Percentiles rank a stretch among this genome's conserved stretches.
Evolutionary conservation across 92 coral and sea anemone genomes (phyloP).

Genomic region (Palythoa grandiflora): DNA sequence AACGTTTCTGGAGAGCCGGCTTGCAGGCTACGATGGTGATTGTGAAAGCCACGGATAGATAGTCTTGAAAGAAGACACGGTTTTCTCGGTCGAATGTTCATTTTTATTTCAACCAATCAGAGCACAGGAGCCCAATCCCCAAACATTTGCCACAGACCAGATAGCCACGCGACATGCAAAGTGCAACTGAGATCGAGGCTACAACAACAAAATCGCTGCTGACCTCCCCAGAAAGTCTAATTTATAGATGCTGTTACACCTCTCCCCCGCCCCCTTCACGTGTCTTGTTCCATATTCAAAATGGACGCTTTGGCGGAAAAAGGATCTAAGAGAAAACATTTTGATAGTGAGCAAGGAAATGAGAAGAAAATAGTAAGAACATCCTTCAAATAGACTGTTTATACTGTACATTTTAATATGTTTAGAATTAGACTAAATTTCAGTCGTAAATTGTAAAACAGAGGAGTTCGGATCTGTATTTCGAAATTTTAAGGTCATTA

Average conservation of each 20-base stretch:
- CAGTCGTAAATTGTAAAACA: background rate
- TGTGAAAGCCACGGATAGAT: no score
- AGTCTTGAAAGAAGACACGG: no score
- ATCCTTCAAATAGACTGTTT: background rate
- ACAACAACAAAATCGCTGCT: background rate
- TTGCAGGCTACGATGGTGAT: no score
- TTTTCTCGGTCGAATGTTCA: no score
- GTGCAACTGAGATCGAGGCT: no score
- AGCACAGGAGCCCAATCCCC: no score
- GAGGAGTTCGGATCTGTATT: background rate
- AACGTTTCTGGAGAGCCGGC: no score
- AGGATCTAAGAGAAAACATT: constrained; percentile 73
- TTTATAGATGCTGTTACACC: constrained; percentile 1
- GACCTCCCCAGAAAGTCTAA: background rate
- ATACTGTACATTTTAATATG: background rate
- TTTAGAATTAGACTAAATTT: background rate
- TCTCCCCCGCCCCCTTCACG: constrained; percentile 36
- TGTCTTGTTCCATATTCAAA: constrained; percentile 15
- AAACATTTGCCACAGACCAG: no score
- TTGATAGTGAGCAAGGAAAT: constrained; percentile 68
- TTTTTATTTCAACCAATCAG: no score
- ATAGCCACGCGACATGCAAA: no score
- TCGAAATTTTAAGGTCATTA: no score
- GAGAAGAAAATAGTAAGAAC: constrained; percentile 64
- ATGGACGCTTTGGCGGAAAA: constrained; percentile 67